phyloP scores from a whole-genome alignment of 2,888 invertebrate species.

The Spodoptera picta region DNA sequence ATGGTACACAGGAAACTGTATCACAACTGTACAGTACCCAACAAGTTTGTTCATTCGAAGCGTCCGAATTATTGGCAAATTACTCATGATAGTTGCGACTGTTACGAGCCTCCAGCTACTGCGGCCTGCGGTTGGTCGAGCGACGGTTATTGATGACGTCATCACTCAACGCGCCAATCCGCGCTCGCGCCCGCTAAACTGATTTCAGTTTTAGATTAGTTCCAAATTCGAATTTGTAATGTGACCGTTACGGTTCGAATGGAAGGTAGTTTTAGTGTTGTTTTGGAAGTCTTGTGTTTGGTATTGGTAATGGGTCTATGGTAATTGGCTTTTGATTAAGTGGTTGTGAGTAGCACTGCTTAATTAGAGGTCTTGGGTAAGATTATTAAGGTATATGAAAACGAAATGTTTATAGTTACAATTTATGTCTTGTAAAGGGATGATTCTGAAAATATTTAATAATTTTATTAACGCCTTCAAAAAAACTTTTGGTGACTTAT shows the following conservation, averaged over 20 bases:
- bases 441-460: no score
- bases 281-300: neutral
- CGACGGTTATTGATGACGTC: conserved; percentile 84
- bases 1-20: no score
- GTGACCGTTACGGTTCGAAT: conserved; percentile 54
- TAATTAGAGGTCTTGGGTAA: no score
- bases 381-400: no score
- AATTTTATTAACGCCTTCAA: no score
- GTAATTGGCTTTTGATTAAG: no score
- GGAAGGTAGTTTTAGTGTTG: conserved; percentile 27
- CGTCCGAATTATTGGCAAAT: conserved; percentile 58
- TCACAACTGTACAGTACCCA: neutral
- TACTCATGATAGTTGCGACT: conserved; percentile 57
- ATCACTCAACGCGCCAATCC: conserved; percentile 83
- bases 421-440: no score
- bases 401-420: no score
- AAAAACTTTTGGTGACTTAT: no score
- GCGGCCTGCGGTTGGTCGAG: conserved; percentile 75
- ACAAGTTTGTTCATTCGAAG: conserved; percentile 36
- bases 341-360: no score
- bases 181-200: conserved; percentile 72
- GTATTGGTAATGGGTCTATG: no score
- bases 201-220: conserved; percentile 83
- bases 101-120: conserved; percentile 53
- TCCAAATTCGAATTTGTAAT: conserved; percentile 80